Evolutionary conservation across 2,113 vertebrate species (phyloP).

Genomic region (Parotia lawesii): DNA sequence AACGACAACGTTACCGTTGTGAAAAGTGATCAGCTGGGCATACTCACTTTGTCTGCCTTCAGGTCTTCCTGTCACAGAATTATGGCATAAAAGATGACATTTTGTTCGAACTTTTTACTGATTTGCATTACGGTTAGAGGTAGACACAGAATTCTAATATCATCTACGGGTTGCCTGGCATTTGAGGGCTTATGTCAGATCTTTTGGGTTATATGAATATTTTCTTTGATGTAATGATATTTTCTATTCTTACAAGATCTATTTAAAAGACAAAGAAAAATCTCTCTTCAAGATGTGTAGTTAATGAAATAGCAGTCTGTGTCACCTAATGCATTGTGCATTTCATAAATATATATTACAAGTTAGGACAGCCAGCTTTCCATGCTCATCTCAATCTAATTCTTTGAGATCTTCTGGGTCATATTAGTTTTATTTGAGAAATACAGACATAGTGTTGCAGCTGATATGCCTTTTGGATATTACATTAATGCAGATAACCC

Average conservation of each 20-base stretch:
- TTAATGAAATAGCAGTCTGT: conserved; percentile 24
- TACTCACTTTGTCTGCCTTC: not conserved
- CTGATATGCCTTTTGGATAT: not conserved
- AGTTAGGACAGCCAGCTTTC: not conserved
- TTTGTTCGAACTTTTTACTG: conserved; percentile 27
- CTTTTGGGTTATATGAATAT: conserved; percentile 46
- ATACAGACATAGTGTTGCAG: not conserved
- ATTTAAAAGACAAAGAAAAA: conserved; percentile 53
- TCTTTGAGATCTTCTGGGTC: not conserved
- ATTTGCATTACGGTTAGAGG: conserved; percentile 15
- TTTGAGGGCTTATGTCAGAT: conserved; percentile 43
- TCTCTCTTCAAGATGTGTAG: not conserved
- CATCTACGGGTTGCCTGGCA: not conserved
- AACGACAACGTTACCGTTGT: not conserved
- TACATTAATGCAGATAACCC: not conserved
- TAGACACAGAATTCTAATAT: conserved; percentile 21
- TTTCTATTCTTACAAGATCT: conserved; percentile 20
- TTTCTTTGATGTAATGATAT: conserved; percentile 44
- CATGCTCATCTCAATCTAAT: not conserved
- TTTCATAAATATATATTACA: conserved; percentile 50
- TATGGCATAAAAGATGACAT: conserved; percentile 14
- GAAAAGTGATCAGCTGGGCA: not conserved
- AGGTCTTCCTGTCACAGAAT: conserved; percentile 13
- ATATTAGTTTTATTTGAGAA: not conserved
- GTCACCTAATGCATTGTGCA: not conserved